Conservation (phyloP, 1,140 invertebrate genomes). For the Drosophila bocqueti region DNA sequence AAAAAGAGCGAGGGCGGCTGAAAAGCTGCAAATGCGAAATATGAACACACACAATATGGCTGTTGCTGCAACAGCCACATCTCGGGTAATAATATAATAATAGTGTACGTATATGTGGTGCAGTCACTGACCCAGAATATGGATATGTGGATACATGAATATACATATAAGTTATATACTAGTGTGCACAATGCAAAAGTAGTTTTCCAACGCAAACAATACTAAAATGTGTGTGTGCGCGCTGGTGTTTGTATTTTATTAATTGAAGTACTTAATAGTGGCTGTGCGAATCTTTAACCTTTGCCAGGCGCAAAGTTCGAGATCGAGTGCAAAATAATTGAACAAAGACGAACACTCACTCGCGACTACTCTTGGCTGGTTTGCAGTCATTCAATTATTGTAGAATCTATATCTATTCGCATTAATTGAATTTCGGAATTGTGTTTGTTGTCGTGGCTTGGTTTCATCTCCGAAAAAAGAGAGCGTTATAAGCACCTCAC, state of each 20-base stretch:
- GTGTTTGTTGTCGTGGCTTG: slow-evolving; percentile 11
- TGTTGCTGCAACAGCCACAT: slow-evolving; percentile 32
- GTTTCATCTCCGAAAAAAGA: slow-evolving; percentile 19
- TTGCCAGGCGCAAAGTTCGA: slow-evolving; percentile 71
- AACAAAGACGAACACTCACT: slow-evolving; percentile 35
- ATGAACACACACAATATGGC: slow-evolving; percentile 52
- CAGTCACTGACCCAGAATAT: slow-evolving; percentile 79
- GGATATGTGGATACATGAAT: slow-evolving; percentile 3
- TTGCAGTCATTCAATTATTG: slow-evolving; percentile 68
- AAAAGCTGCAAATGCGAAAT: slow-evolving; percentile 21
- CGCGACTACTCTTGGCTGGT: slow-evolving; percentile 13
- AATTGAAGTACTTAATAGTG: slow-evolving; percentile 58
- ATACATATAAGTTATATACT: not conserved
- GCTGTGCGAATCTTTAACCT: slow-evolving; percentile 67
- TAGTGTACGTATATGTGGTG: slow-evolving; percentile 31
- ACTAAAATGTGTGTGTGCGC: slow-evolving; percentile 1
- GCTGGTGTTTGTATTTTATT: slow-evolving; percentile 41
- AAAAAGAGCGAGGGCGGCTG: slow-evolving; percentile 32
- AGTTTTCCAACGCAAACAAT: slow-evolving; percentile 60
- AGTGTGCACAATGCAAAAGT: slow-evolving; percentile 59
- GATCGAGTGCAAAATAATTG: slow-evolving; percentile 80
- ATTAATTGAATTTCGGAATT: slow-evolving; percentile 68
- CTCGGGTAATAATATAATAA: slow-evolving; percentile 53
- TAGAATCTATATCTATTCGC: slow-evolving; percentile 42
- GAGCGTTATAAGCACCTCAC: slow-evolving; percentile 24